Evolutionary conservation across 37 sponge, comb jelly and placozoan species (phyloP).

Genomic region (Oscarella lobularis): DNA sequence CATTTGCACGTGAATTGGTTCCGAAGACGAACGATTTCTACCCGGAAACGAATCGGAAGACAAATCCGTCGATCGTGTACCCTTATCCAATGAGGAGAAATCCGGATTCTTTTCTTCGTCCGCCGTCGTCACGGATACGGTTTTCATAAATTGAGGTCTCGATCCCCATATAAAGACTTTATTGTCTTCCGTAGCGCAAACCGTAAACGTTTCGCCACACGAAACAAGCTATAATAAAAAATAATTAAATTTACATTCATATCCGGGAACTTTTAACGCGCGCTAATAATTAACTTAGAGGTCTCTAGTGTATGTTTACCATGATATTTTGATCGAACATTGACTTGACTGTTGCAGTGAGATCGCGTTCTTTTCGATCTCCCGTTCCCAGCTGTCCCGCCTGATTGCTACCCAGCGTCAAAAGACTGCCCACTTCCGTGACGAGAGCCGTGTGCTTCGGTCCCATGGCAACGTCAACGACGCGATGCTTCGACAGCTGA

Average conservation of each 20-base stretch:
- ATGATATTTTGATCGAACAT: slow-evolving; percentile 27
- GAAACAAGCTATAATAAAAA: slow-evolving; percentile 41
- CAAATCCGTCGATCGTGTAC: not conserved
- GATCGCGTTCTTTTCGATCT: slow-evolving; percentile 12
- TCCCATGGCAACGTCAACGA: slow-evolving; percentile 76
- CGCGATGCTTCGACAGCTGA: slow-evolving; percentile 64
- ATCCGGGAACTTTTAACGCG: not conserved
- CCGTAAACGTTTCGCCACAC: slow-evolving; percentile 60
- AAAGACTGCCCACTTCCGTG: slow-evolving; percentile 63
- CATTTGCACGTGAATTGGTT: not conserved
- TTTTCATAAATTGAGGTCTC: slow-evolving; percentile 13
- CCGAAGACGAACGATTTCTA: too few relatives aligned
- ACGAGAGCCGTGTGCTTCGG: slow-evolving; percentile 78
- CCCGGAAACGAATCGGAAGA: not conserved
- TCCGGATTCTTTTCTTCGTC: not conserved
- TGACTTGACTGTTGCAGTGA: slow-evolving; percentile 26
- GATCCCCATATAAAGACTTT: slow-evolving; percentile 70
- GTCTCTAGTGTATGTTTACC: slow-evolving; percentile 6
- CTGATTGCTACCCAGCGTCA: slow-evolving; percentile 79
- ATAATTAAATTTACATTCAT: not conserved
- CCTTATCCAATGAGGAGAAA: not conserved
- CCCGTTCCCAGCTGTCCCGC: slow-evolving; percentile 87
- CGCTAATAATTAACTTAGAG: too few relatives aligned
- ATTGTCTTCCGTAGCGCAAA: slow-evolving; percentile 61
- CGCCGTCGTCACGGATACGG: not conserved